Base-by-base conservation (phyloP, 2,113 vertebrate species). In the Excalfactoria chinensis region DNA sequence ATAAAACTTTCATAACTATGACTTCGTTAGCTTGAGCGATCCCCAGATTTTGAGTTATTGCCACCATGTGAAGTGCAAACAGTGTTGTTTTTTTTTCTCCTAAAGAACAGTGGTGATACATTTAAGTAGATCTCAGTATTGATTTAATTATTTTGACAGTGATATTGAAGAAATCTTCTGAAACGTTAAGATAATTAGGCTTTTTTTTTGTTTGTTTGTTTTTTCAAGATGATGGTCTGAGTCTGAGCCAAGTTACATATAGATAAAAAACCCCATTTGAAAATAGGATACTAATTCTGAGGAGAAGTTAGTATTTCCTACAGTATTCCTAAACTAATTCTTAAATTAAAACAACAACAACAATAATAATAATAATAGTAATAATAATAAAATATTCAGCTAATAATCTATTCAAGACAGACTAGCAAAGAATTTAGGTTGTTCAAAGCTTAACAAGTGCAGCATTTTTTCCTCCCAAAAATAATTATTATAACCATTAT, bases 381-480 rank as follows among this genome's bases (percentile, higher is more conserved):
- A 7, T 37, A 37, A 37, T 28, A 41, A 5, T 8, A 21, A 13
- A 41, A 10, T 3, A 21, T 73, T 82, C 0, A 44, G 35, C 12
- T 83, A 67, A 55, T 30, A 55, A 49, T n/a, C 11, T 32, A 19
- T 25, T 82, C 69, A 80, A 73, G 41, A 17, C 13, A 37, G 16
- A 46, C 2, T 2, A 59, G 11, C 14, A 78, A 19, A 63, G 0
- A 48, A 86, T 23, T 89, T 18, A 15, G 32, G 3, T 41, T 0
- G 2, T 37, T 64, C 55, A 3, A 17, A 86, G 5, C 16, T 86
- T 77, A 18, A n/a, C 32, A 74, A 32, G 13, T 66, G 4, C 4
- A 48, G 8, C 3, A 10, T 30, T 71, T 51, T 62, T 66, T 56
- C 15, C 1, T 1, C 9, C 7, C 9, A 51, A 53, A 59, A 53